Conservation (phyloP, 2,113 vertebrate genomes). For the Eulemur rufifrons region DNA sequence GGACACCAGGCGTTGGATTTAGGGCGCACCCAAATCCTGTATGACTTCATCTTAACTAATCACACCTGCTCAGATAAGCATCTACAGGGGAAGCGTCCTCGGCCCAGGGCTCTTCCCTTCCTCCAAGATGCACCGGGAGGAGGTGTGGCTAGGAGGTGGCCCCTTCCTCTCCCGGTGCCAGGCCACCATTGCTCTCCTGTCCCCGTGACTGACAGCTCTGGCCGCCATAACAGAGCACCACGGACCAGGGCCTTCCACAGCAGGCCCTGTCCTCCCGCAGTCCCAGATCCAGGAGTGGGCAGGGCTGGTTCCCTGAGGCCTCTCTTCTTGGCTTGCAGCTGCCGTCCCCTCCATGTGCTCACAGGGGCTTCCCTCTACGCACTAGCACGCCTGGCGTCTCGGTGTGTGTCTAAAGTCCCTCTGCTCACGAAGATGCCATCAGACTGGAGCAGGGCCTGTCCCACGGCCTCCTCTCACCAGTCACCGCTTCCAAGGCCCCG, state of each 20-base stretch:
- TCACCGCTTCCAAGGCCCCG: background rate
- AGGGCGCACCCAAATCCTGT: background rate
- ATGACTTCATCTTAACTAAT: background rate
- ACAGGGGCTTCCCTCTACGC: background rate
- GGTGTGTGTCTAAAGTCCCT: background rate
- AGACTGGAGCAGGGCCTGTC: background rate
- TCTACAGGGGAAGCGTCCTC: too few species aligned
- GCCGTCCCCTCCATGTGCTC: background rate
- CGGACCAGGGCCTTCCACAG: fast-evolving
- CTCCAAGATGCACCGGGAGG: background rate
- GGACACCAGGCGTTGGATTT: background rate
- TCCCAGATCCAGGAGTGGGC: background rate
- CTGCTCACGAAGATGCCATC: background rate
- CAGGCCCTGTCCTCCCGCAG: background rate
- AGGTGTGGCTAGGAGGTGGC: background rate
- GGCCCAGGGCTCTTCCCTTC: background rate
- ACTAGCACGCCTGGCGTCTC: background rate
- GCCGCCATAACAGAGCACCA: background rate
- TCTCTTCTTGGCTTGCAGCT: background rate
- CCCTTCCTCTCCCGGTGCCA: too few species aligned
- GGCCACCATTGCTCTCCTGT: background rate
- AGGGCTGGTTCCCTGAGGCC: background rate
- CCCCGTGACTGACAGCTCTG: background rate
- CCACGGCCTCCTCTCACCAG: background rate
- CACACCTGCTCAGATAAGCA: background rate